These are phyloP conservation scores for Phocides pigmalion DNA, from an alignment of 1,140 invertebrate genomes.

Conservation along the genomic window DNA sequence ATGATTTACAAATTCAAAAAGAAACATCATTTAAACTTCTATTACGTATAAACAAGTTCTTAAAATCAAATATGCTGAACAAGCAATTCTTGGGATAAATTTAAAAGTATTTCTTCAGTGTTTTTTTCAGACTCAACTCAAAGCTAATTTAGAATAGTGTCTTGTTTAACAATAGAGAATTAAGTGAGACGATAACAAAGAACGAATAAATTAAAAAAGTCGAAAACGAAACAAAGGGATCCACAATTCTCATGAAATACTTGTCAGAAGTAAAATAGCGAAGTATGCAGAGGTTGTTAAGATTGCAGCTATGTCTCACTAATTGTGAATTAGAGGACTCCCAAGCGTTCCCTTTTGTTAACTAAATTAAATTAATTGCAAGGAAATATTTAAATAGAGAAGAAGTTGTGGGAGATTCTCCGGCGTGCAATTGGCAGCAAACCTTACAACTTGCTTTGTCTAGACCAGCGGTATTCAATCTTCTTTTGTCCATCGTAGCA, in stretches of 20 bases:
- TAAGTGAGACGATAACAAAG: conserved; percentile 35
- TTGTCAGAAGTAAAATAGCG: conserved; percentile 43
- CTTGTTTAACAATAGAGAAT: conserved; percentile 33
- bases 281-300: conserved; percentile 44
- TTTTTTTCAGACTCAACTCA: conserved; percentile 21
- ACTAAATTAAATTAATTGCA: conserved; percentile 78
- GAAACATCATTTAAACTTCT: conserved; percentile 24
- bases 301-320: conserved; percentile 62
- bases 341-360: conserved; percentile 66
- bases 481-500: neutral
- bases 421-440: conserved; percentile 65
- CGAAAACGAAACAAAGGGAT: conserved; percentile 36
- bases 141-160: conserved; percentile 29
- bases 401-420: conserved; percentile 60
- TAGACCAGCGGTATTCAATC: conserved; percentile 33
- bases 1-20: conserved; percentile 6
- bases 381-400: conserved; percentile 78
- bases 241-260: conserved; percentile 42
- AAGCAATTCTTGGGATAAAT: conserved; percentile 13
- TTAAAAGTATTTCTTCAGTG: conserved; percentile 22
- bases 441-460: conserved; percentile 66
- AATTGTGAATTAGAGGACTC: conserved; percentile 64
- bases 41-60: conserved; percentile 23
- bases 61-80: conserved; percentile 31
- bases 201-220: conserved; percentile 31